phyloP scores from a whole-genome alignment of 2,797 vertebrate genomes.

The Bovichtus variegatus region DNA sequence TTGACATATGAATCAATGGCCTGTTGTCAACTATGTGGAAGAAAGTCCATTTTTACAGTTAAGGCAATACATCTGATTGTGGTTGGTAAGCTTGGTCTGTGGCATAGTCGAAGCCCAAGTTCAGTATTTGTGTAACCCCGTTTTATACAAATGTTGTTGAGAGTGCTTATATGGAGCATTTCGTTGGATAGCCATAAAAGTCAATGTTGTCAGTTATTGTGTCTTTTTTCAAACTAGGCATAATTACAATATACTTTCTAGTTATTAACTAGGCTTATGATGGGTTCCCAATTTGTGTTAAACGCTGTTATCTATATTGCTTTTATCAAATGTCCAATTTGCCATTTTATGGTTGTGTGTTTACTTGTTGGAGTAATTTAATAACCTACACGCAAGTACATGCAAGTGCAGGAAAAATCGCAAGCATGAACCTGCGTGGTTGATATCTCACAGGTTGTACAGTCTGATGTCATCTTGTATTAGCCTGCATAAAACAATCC shows the following conservation, averaged over 20 bases:
- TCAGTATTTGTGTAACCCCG: not conserved
- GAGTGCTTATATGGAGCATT: not conserved
- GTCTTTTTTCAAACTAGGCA: not conserved
- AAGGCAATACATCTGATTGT: not conserved
- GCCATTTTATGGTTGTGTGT: not conserved
- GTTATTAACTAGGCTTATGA: not conserved
- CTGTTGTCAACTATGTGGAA: not conserved
- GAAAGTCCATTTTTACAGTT: conserved; percentile 1
- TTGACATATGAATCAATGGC: conserved; percentile 26
- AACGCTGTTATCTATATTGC: too few relatives aligned
- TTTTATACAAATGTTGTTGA: not conserved
- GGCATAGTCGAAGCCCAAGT: not conserved
- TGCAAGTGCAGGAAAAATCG: not conserved
- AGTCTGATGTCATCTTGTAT: not conserved
- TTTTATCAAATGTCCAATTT: not conserved
- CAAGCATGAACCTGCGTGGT: not conserved
- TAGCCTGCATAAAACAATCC: not conserved
- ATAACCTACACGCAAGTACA: conserved; percentile 1
- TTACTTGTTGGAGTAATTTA: not conserved
- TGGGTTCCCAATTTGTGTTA: not conserved
- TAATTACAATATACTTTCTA: not conserved
- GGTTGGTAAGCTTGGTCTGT: not conserved
- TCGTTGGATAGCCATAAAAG: not conserved
- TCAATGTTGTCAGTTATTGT: not conserved
- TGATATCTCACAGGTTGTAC: not conserved